Base-by-base conservation (phyloP, 2,113 vertebrate genomes). In the Bos javanicus region DNA sequence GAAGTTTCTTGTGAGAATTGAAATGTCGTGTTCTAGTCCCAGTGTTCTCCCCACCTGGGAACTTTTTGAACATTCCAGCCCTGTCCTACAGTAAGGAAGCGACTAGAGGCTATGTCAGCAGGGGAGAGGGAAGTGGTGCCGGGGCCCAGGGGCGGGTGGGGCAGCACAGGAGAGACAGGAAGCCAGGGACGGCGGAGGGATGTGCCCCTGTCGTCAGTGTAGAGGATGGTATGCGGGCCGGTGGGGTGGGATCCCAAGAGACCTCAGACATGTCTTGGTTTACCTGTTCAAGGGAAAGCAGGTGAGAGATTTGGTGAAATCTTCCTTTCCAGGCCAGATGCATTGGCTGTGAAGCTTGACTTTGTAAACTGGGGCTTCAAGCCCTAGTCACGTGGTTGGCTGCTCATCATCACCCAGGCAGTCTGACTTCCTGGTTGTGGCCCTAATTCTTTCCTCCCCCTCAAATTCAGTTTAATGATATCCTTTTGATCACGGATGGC, bases 1-100 rank as follows among this genome's bases (percentile, higher is more conserved):
- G 96, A 97, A 97, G 95, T 93, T 87, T 92, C 95, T 83, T 36
- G 3, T 39, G 57, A 93, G 93, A 89, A 89, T 5, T 13, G 12
- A 93, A 94, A 94, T 74, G 78, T 54, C 16, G 30, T 6, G 23
- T 30, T 17, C 84, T 7, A 4, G 86, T 85, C n/a, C 89, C 78
- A 48, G 36, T 0, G 2, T 13, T 86, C 12, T 87, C 81, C 60
- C 80, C 62, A 39, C 60, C 36, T 91, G 83, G 94, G 95, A 86
- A 94, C 92, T 52, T 95, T 95, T 14, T 39, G 30, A 95, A 82
- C 80, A 82, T 90, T 28, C 74, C 92, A 36, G 23, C 43, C 95
- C 80, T 30, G 74, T 59, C 80, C 59, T 64, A 4, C 43, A 21
- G 11, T 26, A n/a, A 90, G 67, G 30, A 64, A 76, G 54, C 30